A percentile compares a stretch with the other conserved stretches of the same genome.
phyloP scores from a whole-genome alignment of 2,888 invertebrate genomes.

The Laspeyria flexula region DNA sequence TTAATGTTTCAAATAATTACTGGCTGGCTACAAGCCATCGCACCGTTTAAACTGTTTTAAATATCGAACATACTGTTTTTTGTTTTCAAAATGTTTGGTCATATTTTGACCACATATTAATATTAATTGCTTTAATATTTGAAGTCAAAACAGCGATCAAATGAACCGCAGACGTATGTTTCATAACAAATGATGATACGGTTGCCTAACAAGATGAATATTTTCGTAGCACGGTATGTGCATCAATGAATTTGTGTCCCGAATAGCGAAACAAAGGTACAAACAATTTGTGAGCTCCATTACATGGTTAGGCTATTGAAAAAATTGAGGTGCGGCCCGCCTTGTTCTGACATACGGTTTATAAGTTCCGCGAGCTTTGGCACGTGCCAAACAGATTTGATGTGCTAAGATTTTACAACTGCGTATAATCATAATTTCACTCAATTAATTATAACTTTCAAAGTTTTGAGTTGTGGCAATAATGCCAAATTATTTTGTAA shows the following conservation, averaged over 20 bases:
- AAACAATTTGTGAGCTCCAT: slow-evolving; percentile 73
- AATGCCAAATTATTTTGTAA: no score
- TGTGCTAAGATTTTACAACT: no score
- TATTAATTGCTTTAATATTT: slow-evolving; percentile 24
- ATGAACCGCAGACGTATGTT: slow-evolving; percentile 45
- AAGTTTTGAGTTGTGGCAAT: no score
- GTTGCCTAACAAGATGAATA: slow-evolving; percentile 77
- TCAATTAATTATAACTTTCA: no score
- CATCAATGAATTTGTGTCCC: slow-evolving; percentile 66
- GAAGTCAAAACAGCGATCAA: slow-evolving; percentile 37
- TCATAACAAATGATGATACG: slow-evolving; percentile 72
- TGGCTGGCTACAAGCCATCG: background rate
- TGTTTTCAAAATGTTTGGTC: background rate
- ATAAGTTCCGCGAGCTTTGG: slow-evolving; percentile 14
- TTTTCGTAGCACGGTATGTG: slow-evolving; percentile 56
- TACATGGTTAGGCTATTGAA: slow-evolving; percentile 62
- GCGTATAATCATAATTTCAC: no score
- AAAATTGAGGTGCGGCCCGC: slow-evolving; percentile 40
- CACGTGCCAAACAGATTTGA: slow-evolving; percentile 41
- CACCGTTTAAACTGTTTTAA: background rate
- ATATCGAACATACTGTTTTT: background rate
- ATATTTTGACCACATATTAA: slow-evolving; percentile 4
- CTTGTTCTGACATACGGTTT: slow-evolving; percentile 39
- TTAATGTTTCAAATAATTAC: slow-evolving; percentile 9
- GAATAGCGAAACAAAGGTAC: slow-evolving; percentile 72